Evolutionary conservation across 2,888 invertebrate genomes (phyloP).

Genomic region (Agriopis leucophaearia): DNA sequence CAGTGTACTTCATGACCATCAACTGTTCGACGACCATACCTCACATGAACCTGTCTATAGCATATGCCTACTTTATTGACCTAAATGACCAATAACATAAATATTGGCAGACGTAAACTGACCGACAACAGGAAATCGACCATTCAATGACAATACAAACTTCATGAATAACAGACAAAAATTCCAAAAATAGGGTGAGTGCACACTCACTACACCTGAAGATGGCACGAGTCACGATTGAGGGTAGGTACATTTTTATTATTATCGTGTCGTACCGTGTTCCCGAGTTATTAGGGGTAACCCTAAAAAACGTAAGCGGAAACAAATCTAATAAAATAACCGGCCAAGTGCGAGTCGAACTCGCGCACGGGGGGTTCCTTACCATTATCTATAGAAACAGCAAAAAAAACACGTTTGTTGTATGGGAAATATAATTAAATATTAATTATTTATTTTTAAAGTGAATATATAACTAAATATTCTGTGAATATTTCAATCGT

Average conservation of each 20-base stretch:
- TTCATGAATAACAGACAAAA: conserved; percentile 20
- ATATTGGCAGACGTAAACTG: conserved; percentile 9
- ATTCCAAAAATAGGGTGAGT: conserved; percentile 25
- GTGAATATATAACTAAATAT: too few relatives aligned
- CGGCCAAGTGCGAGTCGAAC: too few relatives aligned
- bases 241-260: conserved; percentile 31
- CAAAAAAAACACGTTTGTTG: too few relatives aligned
- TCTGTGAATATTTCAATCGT: too few relatives aligned
- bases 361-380: too few relatives aligned
- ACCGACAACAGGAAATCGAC: conserved; percentile 10
- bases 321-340: too few relatives aligned
- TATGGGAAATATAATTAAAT: too few relatives aligned
- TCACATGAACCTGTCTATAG: neutral
- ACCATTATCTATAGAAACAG: too few relatives aligned
- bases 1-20: too few relatives aligned
- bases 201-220: conserved; percentile 30
- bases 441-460: too few relatives aligned
- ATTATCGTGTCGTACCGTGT: conserved; percentile 23
- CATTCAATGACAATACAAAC: conserved; percentile 7
- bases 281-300: neutral
- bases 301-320: too few relatives aligned
- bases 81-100: conserved; percentile 16
- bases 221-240: conserved; percentile 32
- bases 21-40: neutral
- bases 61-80: conserved; percentile 8